phyloP scores from a whole-genome alignment of 2,888 invertebrate species.

The Caenorhabditis wallacei region DNA sequence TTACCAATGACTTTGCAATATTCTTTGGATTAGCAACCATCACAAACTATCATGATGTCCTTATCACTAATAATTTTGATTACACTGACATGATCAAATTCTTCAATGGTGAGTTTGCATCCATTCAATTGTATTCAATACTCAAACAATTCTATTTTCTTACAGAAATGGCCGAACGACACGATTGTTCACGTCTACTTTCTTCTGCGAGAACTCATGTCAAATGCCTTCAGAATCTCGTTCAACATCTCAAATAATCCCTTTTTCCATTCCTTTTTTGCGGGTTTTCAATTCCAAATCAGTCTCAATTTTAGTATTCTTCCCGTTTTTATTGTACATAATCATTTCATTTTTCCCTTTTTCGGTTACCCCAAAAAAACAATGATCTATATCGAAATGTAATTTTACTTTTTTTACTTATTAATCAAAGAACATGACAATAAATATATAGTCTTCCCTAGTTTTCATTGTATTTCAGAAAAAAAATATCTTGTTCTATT shows the following conservation, averaged over 20 bases:
- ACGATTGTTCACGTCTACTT: conserved; percentile 91
- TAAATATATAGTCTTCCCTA: too few relatives aligned
- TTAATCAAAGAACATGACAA: too few relatives aligned
- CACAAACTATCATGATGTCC: conserved; percentile 93
- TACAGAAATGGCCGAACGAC: conserved; percentile 96
- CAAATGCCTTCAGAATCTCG: conserved; percentile 92
- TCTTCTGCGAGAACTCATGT: conserved; percentile 92
- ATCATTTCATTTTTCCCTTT: too few relatives aligned
- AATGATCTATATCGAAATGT: too few relatives aligned
- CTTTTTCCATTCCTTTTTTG: conserved; percentile 2
- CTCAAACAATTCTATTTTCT: neutral
- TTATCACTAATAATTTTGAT: conserved; percentile 96
- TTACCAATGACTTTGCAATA: conserved; percentile 93
- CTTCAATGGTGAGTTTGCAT: conserved; percentile 90
- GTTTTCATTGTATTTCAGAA: too few relatives aligned
- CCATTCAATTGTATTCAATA: neutral
- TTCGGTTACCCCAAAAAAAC: too few relatives aligned
- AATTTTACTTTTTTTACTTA: too few relatives aligned
- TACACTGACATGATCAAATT: conserved; percentile 98
- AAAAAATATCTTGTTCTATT: too few relatives aligned
- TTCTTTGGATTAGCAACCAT: conserved; percentile 94
- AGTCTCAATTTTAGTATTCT: too few relatives aligned
- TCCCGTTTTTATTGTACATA: neutral
- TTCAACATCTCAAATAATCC: conserved; percentile 83
- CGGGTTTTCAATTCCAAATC: neutral